Base-by-base conservation (phyloP, 2,797 vertebrate species). In the Pristis pectinata region DNA sequence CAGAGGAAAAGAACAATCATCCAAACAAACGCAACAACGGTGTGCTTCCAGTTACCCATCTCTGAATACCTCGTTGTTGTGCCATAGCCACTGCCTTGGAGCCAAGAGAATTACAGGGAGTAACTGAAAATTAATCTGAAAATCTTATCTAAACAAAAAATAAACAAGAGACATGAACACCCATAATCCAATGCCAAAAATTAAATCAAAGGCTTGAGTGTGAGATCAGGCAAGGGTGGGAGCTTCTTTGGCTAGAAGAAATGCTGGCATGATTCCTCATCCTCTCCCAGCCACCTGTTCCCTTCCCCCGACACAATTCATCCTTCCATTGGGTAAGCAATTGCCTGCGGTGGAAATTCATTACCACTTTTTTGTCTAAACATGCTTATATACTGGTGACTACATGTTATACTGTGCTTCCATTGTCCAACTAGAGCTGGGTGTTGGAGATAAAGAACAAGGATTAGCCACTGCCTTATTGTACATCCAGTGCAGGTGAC, bases 171-270 rank as follows among this genome's bases (percentile, higher is more conserved):
- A 9, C 30, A 53, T 10, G 30, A 41, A 49, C 24, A 56, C 30
- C 11, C 41, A n/a, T 76, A 74, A 94, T 76, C 92, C 9, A n/a
- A 30, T 53, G 22, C 92, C 70, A 76, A 34, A 34, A 74, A n/a
- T 76, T 70, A 94, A 94, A 94, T 94, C 44, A 76, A 56, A 94
- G 41, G 13, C 70, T 34, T 41, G 44, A 94, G 44, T 27, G 37
- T 94, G 59, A 87, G 17, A 22, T 24, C 70, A 27, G 24, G 87
- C 37, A 56, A 59, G n/a, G 24, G 0, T 24, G 92, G 67, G 70
- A 34, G 41, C 5, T 53, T 53, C 82, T 85, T 49, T 41, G 64
- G 41, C 67, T 41, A 30, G 27, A 49, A 44, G 37, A 93, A 72
- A 93, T 44, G 27, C 41, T 53, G 19, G 22, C 37, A 34, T 9